A percentile compares a stretch with the other conserved stretches of the same genome.
These are phyloP conservation scores for Danio kyathit DNA, from an alignment of 2,797 vertebrate species.

Conservation along the genomic window DNA sequence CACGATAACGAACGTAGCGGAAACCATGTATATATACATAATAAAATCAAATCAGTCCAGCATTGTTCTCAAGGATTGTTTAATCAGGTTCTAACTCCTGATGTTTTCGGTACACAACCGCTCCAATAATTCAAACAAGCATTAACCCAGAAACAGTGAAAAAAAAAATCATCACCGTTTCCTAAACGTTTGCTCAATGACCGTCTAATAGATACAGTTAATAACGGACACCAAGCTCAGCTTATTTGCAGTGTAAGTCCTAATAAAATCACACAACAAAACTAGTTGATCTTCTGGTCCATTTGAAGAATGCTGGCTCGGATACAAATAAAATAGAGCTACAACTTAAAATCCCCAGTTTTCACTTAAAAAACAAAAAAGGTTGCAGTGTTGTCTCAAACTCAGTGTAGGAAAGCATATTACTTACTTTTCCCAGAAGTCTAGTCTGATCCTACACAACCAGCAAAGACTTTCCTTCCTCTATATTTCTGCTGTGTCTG, in stretches of 20 bases:
- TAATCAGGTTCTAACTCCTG: slow-evolving; percentile 36
- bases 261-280: slow-evolving; percentile 20
- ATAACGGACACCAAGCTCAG: neutral
- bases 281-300: slow-evolving; percentile 19
- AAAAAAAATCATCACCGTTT: slow-evolving; percentile 16
- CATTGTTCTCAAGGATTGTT: neutral
- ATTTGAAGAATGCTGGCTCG: neutral
- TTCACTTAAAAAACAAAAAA: neutral
- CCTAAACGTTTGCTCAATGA: slow-evolving; percentile 8
- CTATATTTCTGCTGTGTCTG: slow-evolving; percentile 8
- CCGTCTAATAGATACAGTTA: slow-evolving; percentile 20
- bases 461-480: slow-evolving; percentile 19
- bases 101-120: slow-evolving; percentile 13
- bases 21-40: too few species aligned
- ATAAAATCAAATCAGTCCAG: slow-evolving; percentile 1
- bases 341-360: slow-evolving; percentile 37
- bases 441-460: slow-evolving; percentile 28
- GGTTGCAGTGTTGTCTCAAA: neutral
- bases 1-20: too few species aligned
- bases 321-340: slow-evolving; percentile 45
- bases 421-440: slow-evolving; percentile 14
- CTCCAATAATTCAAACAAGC: slow-evolving; percentile 9
- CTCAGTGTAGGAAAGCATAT: slow-evolving; percentile 18
- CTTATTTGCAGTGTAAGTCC: slow-evolving; percentile 14
- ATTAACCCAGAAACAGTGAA: slow-evolving; percentile 25